Evolutionary conservation across 2,113 vertebrate genomes (phyloP).

Genomic region (Pelodiscus sinensis): DNA sequence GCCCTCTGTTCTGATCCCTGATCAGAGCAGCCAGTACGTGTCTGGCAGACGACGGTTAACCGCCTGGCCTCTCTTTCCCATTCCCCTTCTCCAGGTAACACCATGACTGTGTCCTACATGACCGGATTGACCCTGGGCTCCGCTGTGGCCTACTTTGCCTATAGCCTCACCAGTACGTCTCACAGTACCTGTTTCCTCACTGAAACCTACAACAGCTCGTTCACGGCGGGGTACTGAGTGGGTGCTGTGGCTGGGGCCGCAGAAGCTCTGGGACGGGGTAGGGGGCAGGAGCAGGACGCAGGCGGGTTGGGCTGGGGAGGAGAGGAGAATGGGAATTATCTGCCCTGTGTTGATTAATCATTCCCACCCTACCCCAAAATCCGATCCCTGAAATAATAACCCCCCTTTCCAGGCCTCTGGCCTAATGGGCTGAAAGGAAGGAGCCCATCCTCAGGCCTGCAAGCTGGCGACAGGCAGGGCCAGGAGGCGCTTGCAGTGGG

Average conservation of each 20-base stretch:
- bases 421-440: not conserved
- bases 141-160: slow-evolving; percentile 91
- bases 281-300: not conserved
- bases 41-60: too few relatives aligned
- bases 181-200: slow-evolving; percentile 76
- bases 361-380: not conserved
- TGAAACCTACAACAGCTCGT: slow-evolving; percentile 73
- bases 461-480: not conserved
- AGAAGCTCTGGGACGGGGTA: too few relatives aligned
- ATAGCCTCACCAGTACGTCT: slow-evolving; percentile 86
- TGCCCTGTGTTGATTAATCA: not conserved
- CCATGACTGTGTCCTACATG: slow-evolving; percentile 99
- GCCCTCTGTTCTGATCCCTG: not conserved
- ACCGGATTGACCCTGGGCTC: slow-evolving; percentile 94
- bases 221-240: slow-evolving; percentile 77
- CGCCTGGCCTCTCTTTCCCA: rapidly evolving
- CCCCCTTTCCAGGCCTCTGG: not conserved
- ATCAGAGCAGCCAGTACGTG: too few relatives aligned
- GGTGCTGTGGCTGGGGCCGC: not conserved
- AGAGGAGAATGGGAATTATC: not conserved
- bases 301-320: not conserved
- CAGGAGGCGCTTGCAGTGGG: not conserved
- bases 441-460: not conserved
- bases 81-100: slow-evolving; percentile 86
- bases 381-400: not conserved